phyloP scores from a whole-genome alignment of 2,797 vertebrate species.

The Micropoecilia bifurca region DNA sequence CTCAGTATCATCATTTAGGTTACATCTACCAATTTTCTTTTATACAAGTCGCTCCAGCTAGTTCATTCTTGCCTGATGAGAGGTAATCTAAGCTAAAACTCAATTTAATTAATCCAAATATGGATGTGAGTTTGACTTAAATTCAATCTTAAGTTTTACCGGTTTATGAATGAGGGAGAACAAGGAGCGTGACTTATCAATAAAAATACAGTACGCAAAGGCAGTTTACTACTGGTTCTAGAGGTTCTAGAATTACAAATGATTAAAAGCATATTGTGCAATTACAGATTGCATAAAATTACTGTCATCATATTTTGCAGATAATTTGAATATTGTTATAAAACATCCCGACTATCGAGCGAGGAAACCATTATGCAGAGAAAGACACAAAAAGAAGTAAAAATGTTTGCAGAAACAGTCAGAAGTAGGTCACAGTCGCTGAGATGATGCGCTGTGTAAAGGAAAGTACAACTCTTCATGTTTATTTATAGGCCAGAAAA shows the following conservation, averaged over 20 bases:
- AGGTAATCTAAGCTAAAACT: background rate
- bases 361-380: background rate
- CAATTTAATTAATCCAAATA: background rate
- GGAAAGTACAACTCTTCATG: background rate
- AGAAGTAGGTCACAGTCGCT: background rate
- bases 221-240: background rate
- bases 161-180: background rate
- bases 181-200: background rate
- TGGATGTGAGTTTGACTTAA: background rate
- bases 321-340: constrained; percentile 1
- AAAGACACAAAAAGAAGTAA: background rate
- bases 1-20: background rate
- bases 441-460: background rate
- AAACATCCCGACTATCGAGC: background rate
- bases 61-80: background rate
- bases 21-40: constrained; percentile 5
- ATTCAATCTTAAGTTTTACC: background rate
- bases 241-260: background rate
- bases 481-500: constrained; percentile 6
- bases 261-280: background rate
- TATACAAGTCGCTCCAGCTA: constrained; percentile 5
- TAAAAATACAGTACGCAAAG: background rate
- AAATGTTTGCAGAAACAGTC: background rate
- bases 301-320: background rate
- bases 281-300: background rate